Conservation (phyloP, 2,113 vertebrate species). For the Chelonoidis abingdonii region DNA sequence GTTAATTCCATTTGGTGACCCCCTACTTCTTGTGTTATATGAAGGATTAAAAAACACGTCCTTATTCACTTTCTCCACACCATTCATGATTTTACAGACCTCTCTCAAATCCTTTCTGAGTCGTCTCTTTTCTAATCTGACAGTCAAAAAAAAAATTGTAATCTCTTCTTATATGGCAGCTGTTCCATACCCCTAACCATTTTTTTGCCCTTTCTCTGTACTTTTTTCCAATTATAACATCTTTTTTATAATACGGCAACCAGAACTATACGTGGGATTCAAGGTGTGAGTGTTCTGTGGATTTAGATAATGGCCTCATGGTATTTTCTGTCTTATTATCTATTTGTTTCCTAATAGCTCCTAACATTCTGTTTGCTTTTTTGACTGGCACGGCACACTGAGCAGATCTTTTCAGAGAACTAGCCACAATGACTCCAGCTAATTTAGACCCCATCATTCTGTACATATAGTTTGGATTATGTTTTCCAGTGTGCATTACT, state of each 20-base stretch:
- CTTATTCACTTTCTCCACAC: too few species aligned
- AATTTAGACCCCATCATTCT: background rate
- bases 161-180: background rate
- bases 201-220: background rate
- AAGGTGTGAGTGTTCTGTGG: background rate
- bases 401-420: background rate
- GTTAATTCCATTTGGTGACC: too few species aligned
- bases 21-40: too few species aligned
- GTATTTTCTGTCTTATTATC: background rate
- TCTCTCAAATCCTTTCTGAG: background rate
- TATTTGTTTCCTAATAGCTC: background rate
- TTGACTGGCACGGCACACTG: background rate
- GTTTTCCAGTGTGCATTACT: background rate
- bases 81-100: background rate
- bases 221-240: background rate
- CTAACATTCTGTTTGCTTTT: background rate
- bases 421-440: background rate
- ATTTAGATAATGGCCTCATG: background rate
- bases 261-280: background rate
- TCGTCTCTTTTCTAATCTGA: too few species aligned
- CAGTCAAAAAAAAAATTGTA: too few species aligned
- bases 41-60: too few species aligned
- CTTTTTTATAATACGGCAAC: background rate
- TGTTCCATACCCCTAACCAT: background rate
- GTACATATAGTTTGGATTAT: background rate